Evolutionary conservation across 1,140 invertebrate genomes (phyloP), one percentile per base, ranked within the genome.

Genomic region (Papilio dardanus): DNA sequence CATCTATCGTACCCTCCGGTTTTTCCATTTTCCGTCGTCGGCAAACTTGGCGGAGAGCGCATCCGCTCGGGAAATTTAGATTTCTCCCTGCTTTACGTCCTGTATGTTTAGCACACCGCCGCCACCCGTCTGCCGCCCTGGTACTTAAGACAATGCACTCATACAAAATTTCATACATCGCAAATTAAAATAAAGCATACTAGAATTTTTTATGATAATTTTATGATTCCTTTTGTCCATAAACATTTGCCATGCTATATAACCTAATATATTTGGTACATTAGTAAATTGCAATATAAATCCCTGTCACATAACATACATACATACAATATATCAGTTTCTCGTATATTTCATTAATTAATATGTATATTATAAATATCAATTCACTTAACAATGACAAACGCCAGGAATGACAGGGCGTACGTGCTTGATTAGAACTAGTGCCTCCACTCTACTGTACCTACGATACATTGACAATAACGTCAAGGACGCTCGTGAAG

Each of bases 21-120:
- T 90, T 90, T 91, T 88, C 89, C 86, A 89, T 92, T 92, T 91
- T 91, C 86, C 88, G 88, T 88, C 86, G 88, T 89, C 84, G 86
- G 86, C 81, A 88, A 91, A 92, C 86, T 90, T 90, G 88, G 90
- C 90, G 81, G 82, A 74, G 80, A 65, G 69, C 74, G 76, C 86
- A 85, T 89, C 89, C 88, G 87, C 82, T 82, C 79, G 83, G 82
- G 82, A 84, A 84, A 87, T 90, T 88, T 88, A 87, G 89, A 85
- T 89, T 84, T 89, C 76, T 77, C 82, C 79, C 81, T 83, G 87
- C 83, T 88, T 89, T 89, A 90, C 88, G 82, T 80, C 42, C 81
- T 83, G 80, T 74, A 77, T 81, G 81, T 80, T 82, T 79, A 80
- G 81, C 77, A 66, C 79, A 78, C 78, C 75, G 50, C 31, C 73